Base-by-base conservation (phyloP, 2,888 invertebrate species). In the Peribatodes rhomboidaria region DNA sequence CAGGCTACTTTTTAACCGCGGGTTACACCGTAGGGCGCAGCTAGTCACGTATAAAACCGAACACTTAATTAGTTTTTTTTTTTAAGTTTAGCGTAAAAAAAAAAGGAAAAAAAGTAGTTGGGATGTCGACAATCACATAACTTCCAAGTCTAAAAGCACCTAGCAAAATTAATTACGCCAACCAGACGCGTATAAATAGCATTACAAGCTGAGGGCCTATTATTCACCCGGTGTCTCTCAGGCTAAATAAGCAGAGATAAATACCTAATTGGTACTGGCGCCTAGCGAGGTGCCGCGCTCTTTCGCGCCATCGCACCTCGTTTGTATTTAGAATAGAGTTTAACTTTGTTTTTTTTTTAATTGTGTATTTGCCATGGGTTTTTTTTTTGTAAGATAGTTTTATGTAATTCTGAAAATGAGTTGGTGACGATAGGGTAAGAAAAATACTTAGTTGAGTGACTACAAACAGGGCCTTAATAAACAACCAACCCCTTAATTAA, bases 211-310 rank as follows among this genome's bases (percentile, higher is more conserved):
- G 54, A 55, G 54, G 47, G 61, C 57, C 63, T 61, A 70, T 72
- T 72, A 72, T 70, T 67, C 71, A 67, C 53, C 0, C 53, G 13
- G 53, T 53, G 55, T 58, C 50, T 58, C 58, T 11, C 33, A 39
- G 47, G 47, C 54, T 54, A 64, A 59, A 35, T 64, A 59, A 55
- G 63, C 62, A 46, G 61, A 66, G 69, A 58, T 69, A 65, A 69
- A 69, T 53, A 14, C 61, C 69, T 72, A 72, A 72, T 70, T 65
- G 70, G 65, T 53, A 35, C 22, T 55, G 69, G 66, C 71, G 71
- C 68, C 68, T 67, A 22, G 27, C 14, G 20, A 50, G 46, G 20
- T 16, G 31, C 53, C 37, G 8, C 14, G 20, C 22, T 18, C 20
- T 39, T 56, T 63, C 33, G 41, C 58, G 22, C 47, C 53, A 35